Conservation (phyloP, 1,140 invertebrate species). For the Trinorchestia longiramus region DNA sequence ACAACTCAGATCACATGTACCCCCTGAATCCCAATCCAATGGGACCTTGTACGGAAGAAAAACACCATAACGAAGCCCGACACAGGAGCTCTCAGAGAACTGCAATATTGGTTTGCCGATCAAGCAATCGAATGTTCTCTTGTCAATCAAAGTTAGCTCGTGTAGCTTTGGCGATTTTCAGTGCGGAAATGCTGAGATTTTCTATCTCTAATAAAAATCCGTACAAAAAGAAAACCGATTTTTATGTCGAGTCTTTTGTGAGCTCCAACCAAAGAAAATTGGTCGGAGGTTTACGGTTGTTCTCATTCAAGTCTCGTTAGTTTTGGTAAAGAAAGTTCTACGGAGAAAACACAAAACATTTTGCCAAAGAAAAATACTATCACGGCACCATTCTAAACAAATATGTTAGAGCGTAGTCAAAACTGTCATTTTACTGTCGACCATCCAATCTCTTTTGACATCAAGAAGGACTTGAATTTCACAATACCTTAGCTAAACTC, state of each 20-base stretch:
- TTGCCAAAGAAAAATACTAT: background rate
- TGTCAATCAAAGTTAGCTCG: background rate
- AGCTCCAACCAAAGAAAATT: background rate
- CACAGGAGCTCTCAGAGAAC: background rate
- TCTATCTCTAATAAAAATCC: background rate
- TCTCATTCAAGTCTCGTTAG: background rate
- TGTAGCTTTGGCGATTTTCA: background rate
- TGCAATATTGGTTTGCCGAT: constrained; percentile 7
- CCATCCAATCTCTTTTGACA: background rate
- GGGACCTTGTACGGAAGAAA: background rate
- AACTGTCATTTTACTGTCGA: background rate
- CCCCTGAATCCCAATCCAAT: background rate
- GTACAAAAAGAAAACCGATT: background rate
- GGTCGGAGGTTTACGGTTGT: background rate
- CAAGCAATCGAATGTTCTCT: constrained; percentile 7
- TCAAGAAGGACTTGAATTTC: background rate
- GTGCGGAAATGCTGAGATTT: background rate
- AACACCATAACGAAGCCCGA: background rate
- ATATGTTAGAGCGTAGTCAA: background rate
- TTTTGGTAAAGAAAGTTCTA: background rate
- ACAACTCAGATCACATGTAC: background rate
- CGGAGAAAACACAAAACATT: background rate
- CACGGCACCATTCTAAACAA: background rate
- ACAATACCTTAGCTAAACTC: background rate
- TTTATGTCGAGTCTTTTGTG: background rate